phyloP scores from a whole-genome alignment of 2,797 vertebrate genomes.

The Protonibea diacanthus region DNA sequence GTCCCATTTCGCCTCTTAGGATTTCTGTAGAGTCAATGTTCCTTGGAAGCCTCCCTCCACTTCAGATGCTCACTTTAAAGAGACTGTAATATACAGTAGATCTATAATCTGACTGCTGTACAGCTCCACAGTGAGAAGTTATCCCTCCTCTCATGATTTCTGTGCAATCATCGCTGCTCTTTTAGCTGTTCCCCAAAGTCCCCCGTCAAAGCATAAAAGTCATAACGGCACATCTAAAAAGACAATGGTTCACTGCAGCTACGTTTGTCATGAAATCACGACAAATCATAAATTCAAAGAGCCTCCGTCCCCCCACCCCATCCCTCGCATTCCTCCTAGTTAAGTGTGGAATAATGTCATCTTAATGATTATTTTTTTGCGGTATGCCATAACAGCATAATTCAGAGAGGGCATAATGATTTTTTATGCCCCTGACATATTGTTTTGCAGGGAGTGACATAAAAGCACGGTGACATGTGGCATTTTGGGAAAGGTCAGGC shows the following conservation, averaged over 20 bases:
- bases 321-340: slow-evolving; percentile 72
- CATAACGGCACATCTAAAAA: slow-evolving; percentile 71
- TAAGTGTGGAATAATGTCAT: slow-evolving; percentile 90
- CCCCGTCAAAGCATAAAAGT: slow-evolving; percentile 68
- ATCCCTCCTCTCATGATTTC: slow-evolving; percentile 52
- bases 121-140: slow-evolving; percentile 43
- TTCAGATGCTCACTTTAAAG: slow-evolving; percentile 53
- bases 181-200: slow-evolving; percentile 66
- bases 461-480: slow-evolving; percentile 99
- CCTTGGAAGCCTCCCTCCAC: slow-evolving; percentile 31
- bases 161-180: slow-evolving; percentile 56
- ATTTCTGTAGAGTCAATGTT: slow-evolving; percentile 64
- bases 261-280: slow-evolving; percentile 67
- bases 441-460: slow-evolving; percentile 98
- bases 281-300: slow-evolving; percentile 80
- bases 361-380: slow-evolving; percentile 93
- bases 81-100: slow-evolving; percentile 44
- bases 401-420: slow-evolving; percentile 93
- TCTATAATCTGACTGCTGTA: slow-evolving; percentile 38
- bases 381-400: slow-evolving; percentile 88
- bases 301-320: neutral
- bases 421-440: slow-evolving; percentile 99
- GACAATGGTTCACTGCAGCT: slow-evolving; percentile 51
- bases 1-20: slow-evolving; percentile 23
- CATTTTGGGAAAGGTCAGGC: slow-evolving; percentile 99